A percentile compares a stretch with the other conserved stretches of the same genome.
Evolutionary conservation across 2,113 vertebrate genomes (phyloP).

Genomic region (Cygnus atratus): DNA sequence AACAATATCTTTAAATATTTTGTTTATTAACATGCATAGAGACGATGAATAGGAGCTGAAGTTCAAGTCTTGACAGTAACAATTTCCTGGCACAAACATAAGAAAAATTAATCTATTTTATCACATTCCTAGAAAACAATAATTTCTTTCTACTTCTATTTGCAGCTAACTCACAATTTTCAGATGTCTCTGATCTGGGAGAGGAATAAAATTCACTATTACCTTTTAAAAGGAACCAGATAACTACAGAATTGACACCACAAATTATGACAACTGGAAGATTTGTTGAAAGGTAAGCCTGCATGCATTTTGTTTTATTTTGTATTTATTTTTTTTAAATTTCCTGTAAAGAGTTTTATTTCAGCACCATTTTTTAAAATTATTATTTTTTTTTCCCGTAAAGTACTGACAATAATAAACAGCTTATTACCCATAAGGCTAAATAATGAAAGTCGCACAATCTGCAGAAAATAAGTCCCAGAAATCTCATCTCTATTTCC

Average conservation of each 20-base stretch:
- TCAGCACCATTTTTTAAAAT: neutral
- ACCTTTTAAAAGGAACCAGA: neutral
- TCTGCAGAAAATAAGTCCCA: neutral
- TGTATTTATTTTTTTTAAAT: neutral
- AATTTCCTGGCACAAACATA: neutral
- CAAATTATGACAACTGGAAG: neutral
- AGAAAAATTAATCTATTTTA: neutral
- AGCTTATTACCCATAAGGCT: neutral
- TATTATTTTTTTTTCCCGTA: neutral
- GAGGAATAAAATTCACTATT: neutral
- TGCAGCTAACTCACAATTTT: neutral
- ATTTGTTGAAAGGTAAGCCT: neutral
- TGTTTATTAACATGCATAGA: neutral
- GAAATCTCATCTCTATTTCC: neutral
- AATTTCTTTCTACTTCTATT: neutral
- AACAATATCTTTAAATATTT: neutral
- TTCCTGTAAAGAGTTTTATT: neutral
- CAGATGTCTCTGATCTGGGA: neutral
- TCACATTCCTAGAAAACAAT: neutral
- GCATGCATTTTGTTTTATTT: neutral
- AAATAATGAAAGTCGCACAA: neutral
- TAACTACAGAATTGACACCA: neutral
- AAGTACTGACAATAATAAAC: neutral
- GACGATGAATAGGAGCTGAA: neutral
- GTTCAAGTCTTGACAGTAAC: neutral